phyloP scores from a whole-genome alignment of 2,888 invertebrate species.

The Chironomus riparius region DNA sequence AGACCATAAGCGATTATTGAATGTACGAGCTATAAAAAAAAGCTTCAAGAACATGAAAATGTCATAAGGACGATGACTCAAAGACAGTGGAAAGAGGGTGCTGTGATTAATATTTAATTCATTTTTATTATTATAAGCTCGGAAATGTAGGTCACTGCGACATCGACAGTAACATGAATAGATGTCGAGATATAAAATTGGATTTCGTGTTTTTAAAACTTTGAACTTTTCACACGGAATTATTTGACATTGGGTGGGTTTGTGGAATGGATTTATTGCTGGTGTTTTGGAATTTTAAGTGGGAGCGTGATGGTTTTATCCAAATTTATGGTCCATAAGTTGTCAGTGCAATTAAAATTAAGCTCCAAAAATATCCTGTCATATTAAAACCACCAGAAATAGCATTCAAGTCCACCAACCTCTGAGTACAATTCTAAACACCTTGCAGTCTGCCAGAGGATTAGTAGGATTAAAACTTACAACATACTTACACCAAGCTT shows the following conservation, averaged over 20 bases:
- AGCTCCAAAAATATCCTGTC: too few species aligned
- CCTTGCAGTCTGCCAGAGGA: too few species aligned
- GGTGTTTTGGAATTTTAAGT: too few species aligned
- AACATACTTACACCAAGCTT: too few species aligned
- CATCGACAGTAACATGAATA: background rate
- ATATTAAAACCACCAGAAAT: too few species aligned
- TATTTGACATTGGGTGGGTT: background rate
- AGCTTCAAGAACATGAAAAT: constrained; percentile 22
- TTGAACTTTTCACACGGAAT: background rate
- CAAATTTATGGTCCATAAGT: too few species aligned
- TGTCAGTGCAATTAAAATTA: too few species aligned
- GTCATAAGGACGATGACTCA: constrained; percentile 25
- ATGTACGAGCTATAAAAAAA: constrained; percentile 9
- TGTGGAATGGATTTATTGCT: too few species aligned
- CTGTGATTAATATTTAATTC: constrained; percentile 26
- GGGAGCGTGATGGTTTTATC: too few species aligned
- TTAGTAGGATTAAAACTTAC: too few species aligned
- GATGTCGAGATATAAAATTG: background rate
- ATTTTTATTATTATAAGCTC: background rate
- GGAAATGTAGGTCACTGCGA: constrained; percentile 8
- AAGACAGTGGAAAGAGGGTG: background rate
- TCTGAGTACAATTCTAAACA: too few species aligned
- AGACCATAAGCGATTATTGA: constrained; percentile 2
- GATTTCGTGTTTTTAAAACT: background rate
- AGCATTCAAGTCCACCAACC: too few species aligned